Base-by-base conservation (phyloP, 2,888 invertebrate genomes). In the Gasteruption jaculator region DNA sequence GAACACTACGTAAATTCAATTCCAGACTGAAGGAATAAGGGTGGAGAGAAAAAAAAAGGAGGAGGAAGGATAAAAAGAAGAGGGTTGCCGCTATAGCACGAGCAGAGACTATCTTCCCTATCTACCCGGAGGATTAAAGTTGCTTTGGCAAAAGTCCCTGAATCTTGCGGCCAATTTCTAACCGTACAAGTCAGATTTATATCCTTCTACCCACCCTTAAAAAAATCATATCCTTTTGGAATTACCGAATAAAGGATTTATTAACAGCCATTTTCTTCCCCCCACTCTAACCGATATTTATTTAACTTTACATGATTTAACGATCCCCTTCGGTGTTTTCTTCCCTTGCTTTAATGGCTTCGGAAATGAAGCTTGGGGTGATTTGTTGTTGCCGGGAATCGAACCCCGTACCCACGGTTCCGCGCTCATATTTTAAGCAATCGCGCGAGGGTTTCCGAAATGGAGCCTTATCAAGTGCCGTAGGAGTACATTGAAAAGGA, bases 161-260 rank as follows among this genome's bases (percentile, higher is more conserved):
- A 63, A 64, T 68, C 64, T 66, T 61, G 56, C 49, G 58, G 58
- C 52, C 59, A 53, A 54, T 52, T 58, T 57, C 55, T 53, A 52
- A 58, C 59, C 58, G 57, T 60, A 56, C 50, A 64, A 65, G 61
- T 66, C 65, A 60, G 63, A 68, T 68, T 68, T 66, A 68, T 66
- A 60, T 60, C 53, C 49, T 53, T 57, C 54, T 60, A 60, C 60
- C 59, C 51, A n/a, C n/a, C n/a, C n/a, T n/a, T n/a, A n/a, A n/a
- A n/a, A n/a, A n/a, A n/a, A n/a, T n/a, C n/a, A n/a, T n/a, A n/a
- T n/a, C n/a, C n/a, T n/a, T n/a, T 56, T 52, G 60, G 61, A 67
- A 68, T 65, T 64, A 65, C 61, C 56, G 60, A 63, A 66, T 64
- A 54, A 59, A 56, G 56, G 56, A 66, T 68, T 68, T 66, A 65